A percentile compares a stretch with the other conserved stretches of the same genome.
phyloP scores from a whole-genome alignment of 1,140 invertebrate species.

The Watersipora subatra region DNA sequence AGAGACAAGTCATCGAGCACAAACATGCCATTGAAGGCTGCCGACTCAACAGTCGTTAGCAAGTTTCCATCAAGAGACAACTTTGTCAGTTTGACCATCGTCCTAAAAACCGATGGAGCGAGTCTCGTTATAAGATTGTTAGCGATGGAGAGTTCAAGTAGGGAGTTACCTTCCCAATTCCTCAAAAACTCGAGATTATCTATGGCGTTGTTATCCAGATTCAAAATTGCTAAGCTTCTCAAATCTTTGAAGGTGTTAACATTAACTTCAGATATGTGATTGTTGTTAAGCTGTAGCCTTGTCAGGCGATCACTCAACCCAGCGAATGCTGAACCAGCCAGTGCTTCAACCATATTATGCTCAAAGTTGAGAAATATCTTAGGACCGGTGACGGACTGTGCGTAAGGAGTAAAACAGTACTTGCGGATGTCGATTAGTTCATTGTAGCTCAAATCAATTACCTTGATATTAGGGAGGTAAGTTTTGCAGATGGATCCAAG shows the following conservation, averaged over 20 bases:
- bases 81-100: background rate
- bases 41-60: background rate
- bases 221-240: background rate
- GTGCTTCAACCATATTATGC: background rate
- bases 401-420: background rate
- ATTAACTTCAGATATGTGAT: background rate
- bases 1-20: background rate
- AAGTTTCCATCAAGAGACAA: constrained; percentile 1
- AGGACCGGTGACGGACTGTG: background rate
- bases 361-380: background rate
- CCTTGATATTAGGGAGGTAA: background rate
- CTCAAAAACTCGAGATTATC: background rate
- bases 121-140: background rate
- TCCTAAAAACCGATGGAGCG: background rate
- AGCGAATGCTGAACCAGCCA: background rate
- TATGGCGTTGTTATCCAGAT: background rate
- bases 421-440: background rate
- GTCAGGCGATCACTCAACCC: background rate
- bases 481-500: background rate
- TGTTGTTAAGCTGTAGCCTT: background rate
- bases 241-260: background rate
- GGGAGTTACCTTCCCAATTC: background rate
- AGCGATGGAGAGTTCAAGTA: background rate
- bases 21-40: background rate
- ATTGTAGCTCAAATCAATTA: background rate